phyloP scores from a whole-genome alignment of 2,888 invertebrate genomes.

The Mystacides longicornis region DNA sequence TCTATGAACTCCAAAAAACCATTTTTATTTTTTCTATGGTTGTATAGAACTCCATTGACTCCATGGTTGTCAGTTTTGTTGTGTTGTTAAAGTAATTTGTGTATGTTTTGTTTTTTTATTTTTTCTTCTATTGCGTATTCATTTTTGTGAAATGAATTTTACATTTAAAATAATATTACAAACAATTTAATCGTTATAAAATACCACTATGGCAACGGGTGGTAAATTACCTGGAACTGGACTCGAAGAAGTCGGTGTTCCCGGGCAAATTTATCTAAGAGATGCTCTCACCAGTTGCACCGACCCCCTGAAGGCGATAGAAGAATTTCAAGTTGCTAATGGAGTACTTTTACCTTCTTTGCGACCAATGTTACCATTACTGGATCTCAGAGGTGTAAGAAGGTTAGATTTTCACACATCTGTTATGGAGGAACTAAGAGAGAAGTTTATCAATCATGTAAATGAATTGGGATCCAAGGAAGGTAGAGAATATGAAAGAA shows the following conservation, averaged over 20 bases:
- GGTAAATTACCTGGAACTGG: slow-evolving; percentile 53
- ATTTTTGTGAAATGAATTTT: not conserved
- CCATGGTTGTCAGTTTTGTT: not conserved
- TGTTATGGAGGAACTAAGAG: slow-evolving; percentile 70
- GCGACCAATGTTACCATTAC: slow-evolving; percentile 86
- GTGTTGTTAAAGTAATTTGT: not conserved
- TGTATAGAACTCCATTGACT: too few relatives aligned
- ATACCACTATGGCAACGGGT: slow-evolving; percentile 38
- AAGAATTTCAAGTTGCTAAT: slow-evolving; percentile 95
- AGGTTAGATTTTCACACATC: slow-evolving; percentile 92
- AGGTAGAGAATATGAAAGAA: slow-evolving; percentile 66
- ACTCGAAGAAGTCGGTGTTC: slow-evolving; percentile 78
- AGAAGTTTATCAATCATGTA: slow-evolving; percentile 67
- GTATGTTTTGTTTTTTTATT: not conserved
- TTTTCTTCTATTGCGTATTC: too few relatives aligned
- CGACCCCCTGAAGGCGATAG: slow-evolving; percentile 95
- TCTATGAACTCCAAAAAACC: too few relatives aligned
- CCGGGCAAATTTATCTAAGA: slow-evolving; percentile 76
- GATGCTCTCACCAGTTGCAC: slow-evolving; percentile 93
- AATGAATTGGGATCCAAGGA: slow-evolving; percentile 74
- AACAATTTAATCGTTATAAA: not conserved
- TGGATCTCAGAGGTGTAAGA: slow-evolving; percentile 90
- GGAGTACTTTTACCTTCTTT: slow-evolving; percentile 87
- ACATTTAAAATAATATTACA: too few relatives aligned
- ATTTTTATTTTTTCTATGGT: too few relatives aligned